Percentiles rank a stretch among this genome's conserved stretches.
phyloP scores from a whole-genome alignment of 2,888 invertebrate species.

The Agrilus mali region DNA sequence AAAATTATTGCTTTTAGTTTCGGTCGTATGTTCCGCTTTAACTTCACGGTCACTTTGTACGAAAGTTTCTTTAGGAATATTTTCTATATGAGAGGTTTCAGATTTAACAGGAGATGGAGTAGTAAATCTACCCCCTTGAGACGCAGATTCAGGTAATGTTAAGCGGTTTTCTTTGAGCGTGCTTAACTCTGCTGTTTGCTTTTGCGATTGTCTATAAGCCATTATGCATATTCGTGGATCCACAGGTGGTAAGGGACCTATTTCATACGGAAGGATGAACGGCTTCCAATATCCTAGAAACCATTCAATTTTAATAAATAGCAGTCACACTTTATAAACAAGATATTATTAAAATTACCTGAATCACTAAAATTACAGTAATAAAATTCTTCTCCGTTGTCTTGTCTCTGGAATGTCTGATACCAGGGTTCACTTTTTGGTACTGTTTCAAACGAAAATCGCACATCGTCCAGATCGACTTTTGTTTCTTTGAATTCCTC shows the following conservation, averaged over 20 bases:
- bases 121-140: neutral
- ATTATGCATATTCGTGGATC: conserved; percentile 41
- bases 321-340: neutral
- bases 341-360: conserved; percentile 24
- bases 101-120: neutral
- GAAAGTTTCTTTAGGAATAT: no score
- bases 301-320: conserved; percentile 15
- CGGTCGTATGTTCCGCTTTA: neutral
- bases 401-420: conserved; percentile 63
- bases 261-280: conserved; percentile 64
- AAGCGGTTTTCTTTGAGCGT: neutral
- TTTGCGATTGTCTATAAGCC: conserved; percentile 34
- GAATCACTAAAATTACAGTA: conserved; percentile 40
- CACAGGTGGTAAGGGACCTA: conserved; percentile 48
- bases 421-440: conserved; percentile 69
- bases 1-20: neutral
- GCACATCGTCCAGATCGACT: conserved; percentile 45
- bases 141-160: neutral
- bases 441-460: conserved; percentile 63
- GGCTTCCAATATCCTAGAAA: conserved; percentile 44
- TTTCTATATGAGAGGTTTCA: no score
- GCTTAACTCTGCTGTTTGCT: conserved; percentile 30
- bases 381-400: conserved; percentile 52
- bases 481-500: conserved; percentile 19
- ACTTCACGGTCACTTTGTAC: no score